A percentile compares a stretch with the other conserved stretches of the same genome.
phyloP scores from a whole-genome alignment of 2,113 vertebrate species.

The Sardina pilchardus region DNA sequence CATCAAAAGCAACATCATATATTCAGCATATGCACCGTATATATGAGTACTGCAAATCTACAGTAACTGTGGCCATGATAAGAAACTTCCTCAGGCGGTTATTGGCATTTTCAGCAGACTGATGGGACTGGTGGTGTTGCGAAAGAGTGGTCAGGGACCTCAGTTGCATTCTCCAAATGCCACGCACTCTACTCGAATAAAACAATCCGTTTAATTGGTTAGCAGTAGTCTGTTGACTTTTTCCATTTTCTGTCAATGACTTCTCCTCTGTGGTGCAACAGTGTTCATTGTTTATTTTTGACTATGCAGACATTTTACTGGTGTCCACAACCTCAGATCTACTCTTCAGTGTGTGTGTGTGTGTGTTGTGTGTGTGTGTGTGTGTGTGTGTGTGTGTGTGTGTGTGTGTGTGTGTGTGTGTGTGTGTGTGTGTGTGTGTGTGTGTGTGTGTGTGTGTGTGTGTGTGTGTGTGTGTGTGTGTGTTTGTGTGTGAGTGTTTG shows the following conservation, averaged over 20 bases:
- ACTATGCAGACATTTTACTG: too few species aligned
- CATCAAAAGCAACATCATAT: too few species aligned
- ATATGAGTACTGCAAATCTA: background rate
- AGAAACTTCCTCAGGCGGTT: background rate
- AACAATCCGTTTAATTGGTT: background rate
- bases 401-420: constrained; percentile 10
- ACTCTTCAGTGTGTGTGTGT: background rate
- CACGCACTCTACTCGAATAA: background rate
- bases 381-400: background rate
- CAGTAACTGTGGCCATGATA: background rate
- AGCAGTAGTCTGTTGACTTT: background rate
- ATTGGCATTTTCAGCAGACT: background rate
- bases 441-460: background rate
- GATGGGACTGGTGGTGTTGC: background rate
- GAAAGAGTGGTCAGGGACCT: too few species aligned
- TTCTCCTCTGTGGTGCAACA: background rate
- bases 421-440: constrained; percentile 13
- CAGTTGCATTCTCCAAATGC: background rate
- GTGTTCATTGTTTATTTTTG: background rate
- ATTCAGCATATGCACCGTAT: background rate
- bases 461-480: constrained; percentile 7
- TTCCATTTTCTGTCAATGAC: background rate
- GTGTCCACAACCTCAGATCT: too few species aligned
- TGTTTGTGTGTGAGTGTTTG: constrained; percentile 21
- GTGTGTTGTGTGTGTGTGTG: constrained; percentile 22